Evolutionary conservation across 2,113 vertebrate genomes (phyloP).

Genomic region (Corvus hawaiiensis): DNA sequence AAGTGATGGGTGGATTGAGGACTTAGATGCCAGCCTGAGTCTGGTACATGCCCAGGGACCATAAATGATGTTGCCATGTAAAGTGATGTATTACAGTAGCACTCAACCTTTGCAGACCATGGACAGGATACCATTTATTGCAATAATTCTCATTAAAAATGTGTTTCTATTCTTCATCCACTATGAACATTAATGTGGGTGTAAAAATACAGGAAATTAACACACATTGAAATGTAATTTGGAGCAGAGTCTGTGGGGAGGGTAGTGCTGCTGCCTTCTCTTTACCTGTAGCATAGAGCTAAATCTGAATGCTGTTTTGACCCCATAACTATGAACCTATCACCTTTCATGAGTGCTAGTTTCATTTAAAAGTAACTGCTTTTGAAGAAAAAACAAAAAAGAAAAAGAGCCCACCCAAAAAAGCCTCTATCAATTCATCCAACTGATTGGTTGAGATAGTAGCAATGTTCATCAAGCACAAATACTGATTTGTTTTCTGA

Average conservation of each 20-base stretch:
- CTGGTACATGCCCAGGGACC: not conserved
- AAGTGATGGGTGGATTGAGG: not conserved
- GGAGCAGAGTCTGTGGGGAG: not conserved
- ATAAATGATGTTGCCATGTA: not conserved
- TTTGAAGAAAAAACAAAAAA: not conserved
- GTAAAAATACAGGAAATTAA: not conserved
- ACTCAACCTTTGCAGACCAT: not conserved
- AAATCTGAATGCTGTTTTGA: not conserved
- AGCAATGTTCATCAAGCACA: not conserved
- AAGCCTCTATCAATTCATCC: not conserved
- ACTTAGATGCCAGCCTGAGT: not conserved
- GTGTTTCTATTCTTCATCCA: not conserved
- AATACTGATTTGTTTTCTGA: not conserved
- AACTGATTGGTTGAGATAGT: not conserved
- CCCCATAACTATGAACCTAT: not conserved
- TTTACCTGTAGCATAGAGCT: not conserved
- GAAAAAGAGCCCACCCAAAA: not conserved
- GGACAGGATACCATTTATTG: not conserved
- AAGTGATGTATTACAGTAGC: not conserved
- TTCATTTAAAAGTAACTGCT: not conserved
- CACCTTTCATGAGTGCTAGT: not conserved
- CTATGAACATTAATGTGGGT: not conserved
- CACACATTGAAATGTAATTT: not conserved
- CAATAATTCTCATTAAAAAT: not conserved
- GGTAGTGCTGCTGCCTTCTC: not conserved